These are phyloP conservation scores for Carassius gibelio DNA, from an alignment of 2,113 vertebrate genomes.

Conservation along the genomic window DNA sequence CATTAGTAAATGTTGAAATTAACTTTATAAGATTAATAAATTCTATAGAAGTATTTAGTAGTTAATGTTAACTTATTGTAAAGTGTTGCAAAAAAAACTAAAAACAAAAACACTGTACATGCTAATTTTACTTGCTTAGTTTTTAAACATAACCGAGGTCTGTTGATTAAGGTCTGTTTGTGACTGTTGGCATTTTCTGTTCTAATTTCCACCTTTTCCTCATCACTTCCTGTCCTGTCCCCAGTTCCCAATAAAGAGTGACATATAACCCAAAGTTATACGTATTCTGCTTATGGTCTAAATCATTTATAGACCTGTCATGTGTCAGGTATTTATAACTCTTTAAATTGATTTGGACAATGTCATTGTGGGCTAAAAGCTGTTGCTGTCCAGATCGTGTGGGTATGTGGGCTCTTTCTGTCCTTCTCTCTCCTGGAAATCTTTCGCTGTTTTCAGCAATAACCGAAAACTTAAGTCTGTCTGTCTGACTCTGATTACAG, in stretches of 20 bases:
- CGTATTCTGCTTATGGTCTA: neutral
- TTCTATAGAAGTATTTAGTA: no score
- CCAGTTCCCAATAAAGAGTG: neutral
- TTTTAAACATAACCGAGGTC: neutral
- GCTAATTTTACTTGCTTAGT: no score
- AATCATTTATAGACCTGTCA: constrained; percentile 13
- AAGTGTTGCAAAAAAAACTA: neutral
- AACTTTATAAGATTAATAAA: no score
- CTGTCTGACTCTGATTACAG: constrained; percentile 52
- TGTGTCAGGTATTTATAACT: neutral
- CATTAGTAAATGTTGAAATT: no score
- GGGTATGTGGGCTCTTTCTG: neutral
- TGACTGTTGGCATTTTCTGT: neutral
- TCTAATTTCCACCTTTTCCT: no score
- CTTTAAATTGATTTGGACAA: constrained; percentile 17
- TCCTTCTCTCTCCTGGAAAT: neutral
- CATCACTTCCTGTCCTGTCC: neutral
- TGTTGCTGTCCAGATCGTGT: neutral
- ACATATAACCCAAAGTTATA: neutral
- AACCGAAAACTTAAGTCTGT: constrained; percentile 17
- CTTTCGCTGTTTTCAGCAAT: neutral
- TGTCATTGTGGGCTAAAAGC: neutral
- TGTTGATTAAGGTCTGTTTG: neutral
- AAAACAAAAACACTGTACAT: neutral
- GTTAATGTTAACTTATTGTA: no score